Percentiles rank a stretch among this genome's conserved stretches.
Evolutionary conservation across 2,113 vertebrate species (phyloP).

Genomic region (Oncorhynchus kisutch): DNA sequence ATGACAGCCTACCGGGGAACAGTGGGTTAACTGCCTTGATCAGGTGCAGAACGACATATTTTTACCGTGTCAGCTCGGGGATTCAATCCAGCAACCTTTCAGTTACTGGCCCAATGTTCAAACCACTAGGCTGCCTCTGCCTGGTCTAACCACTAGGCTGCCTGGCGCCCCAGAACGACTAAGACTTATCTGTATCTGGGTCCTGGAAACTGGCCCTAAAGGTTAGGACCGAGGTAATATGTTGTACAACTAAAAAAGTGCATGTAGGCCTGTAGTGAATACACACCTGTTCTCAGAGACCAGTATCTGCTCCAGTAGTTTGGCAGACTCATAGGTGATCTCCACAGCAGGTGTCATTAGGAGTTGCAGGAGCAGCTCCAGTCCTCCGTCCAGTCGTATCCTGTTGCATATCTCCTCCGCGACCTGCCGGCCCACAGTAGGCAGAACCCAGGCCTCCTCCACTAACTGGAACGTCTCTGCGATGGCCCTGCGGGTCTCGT

Average conservation of each 20-base stretch:
- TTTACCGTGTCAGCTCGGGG: too few relatives aligned
- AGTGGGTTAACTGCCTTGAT: too few relatives aligned
- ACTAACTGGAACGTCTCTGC: conserved; percentile 85
- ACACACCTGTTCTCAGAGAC: conserved; percentile 89
- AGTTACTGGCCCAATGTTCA: too few relatives aligned
- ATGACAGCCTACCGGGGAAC: too few relatives aligned
- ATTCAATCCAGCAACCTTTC: too few relatives aligned
- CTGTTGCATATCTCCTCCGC: conserved; percentile 89
- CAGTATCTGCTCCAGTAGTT: conserved; percentile 93
- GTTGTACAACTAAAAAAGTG: not conserved
- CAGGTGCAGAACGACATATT: too few relatives aligned
- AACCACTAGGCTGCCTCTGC: too few relatives aligned
- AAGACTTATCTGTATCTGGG: too few relatives aligned
- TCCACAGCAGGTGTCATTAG: conserved; percentile 82
- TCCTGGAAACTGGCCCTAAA: too few relatives aligned
- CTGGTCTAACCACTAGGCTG: too few relatives aligned
- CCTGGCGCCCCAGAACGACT: too few relatives aligned
- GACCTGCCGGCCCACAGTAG: conserved; percentile 86
- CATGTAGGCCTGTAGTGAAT: not conserved
- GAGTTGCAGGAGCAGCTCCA: conserved; percentile 86
- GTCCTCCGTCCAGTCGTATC: conserved; percentile 89
- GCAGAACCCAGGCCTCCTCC: conserved; percentile 91
- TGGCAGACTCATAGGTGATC: conserved; percentile 86
- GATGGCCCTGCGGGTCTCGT: conserved; percentile 74
- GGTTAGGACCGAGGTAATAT: not conserved